phyloP scores from a whole-genome alignment of 2,888 invertebrate genomes.

The Macroteleia sp. region DNA sequence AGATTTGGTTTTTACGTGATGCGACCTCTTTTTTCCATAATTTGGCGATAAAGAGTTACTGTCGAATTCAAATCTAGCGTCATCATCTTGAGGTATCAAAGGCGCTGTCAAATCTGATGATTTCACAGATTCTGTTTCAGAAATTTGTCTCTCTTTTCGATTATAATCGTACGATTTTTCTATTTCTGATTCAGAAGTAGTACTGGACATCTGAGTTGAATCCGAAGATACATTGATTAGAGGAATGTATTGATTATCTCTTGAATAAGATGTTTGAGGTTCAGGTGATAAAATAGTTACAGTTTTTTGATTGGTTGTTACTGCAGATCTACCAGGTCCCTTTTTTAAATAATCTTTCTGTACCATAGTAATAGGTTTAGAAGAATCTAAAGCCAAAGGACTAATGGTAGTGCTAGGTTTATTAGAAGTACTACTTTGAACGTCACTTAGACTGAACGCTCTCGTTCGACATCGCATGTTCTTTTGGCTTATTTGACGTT shows the following conservation, averaged over 20 bases:
- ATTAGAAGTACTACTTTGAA: constrained; percentile 69
- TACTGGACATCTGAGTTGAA: constrained; percentile 21
- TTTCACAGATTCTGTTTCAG: constrained; percentile 48
- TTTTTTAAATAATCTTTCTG: constrained; percentile 49
- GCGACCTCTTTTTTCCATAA: constrained; percentile 17
- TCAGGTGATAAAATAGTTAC: constrained; percentile 78
- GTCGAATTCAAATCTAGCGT: constrained; percentile 10
- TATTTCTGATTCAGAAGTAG: constrained; percentile 9
- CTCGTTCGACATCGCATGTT: constrained; percentile 76
- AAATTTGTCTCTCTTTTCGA: constrained; percentile 19
- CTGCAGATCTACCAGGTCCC: constrained; percentile 14
- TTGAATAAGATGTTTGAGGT: constrained; percentile 20
- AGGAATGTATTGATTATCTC: constrained; percentile 39
- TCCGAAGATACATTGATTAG: constrained; percentile 49
- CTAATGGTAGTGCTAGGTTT: constrained; percentile 68
- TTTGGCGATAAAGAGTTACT: constrained; percentile 36
- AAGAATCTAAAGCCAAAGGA: constrained; percentile 72
- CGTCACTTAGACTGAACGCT: constrained; percentile 81
- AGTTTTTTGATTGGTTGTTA: constrained; percentile 69
- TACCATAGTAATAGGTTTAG: constrained; percentile 64
- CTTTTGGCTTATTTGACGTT: constrained; percentile 78
- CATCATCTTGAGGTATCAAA: constrained; percentile 32
- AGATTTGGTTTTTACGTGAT: constrained; percentile 54
- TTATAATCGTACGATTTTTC: constrained; percentile 16
- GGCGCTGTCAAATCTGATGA: constrained; percentile 36